Percentiles rank a stretch among this genome's conserved stretches.
These are phyloP conservation scores for Gallinago nigripennis DNA, from an alignment of 2,797 vertebrate genomes.

Conservation along the genomic window DNA sequence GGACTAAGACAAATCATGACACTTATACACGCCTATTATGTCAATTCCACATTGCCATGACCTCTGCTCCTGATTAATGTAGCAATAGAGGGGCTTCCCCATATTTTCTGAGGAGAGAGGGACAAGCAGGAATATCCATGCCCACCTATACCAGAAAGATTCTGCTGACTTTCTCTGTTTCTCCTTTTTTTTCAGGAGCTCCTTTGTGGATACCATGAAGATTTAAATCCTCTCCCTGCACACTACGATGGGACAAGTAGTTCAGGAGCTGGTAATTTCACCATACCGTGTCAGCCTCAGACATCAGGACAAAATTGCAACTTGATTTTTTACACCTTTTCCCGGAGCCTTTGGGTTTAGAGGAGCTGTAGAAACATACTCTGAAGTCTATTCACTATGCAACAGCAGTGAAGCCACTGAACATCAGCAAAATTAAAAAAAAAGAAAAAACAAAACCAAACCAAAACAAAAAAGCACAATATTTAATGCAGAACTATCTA, in stretches of 20 bases:
- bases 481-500: neutral
- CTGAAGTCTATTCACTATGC: neutral
- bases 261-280: neutral
- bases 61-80: conserved; percentile 6
- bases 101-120: neutral
- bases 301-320: neutral
- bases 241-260: neutral
- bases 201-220: neutral
- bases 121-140: neutral
- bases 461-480: neutral
- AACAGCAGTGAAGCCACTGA: neutral
- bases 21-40: neutral
- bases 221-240: neutral
- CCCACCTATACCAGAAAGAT: neutral
- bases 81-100: neutral
- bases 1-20: conserved; percentile 43
- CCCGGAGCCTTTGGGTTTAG: neutral
- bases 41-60: neutral
- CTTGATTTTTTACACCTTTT: neutral
- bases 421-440: neutral
- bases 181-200: neutral
- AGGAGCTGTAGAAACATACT: neutral
- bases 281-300: neutral
- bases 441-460: no score
- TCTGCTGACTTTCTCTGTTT: neutral